Evolutionary conservation across 2,113 vertebrate genomes (phyloP).

Genomic region (Gadus macrocephalus): DNA sequence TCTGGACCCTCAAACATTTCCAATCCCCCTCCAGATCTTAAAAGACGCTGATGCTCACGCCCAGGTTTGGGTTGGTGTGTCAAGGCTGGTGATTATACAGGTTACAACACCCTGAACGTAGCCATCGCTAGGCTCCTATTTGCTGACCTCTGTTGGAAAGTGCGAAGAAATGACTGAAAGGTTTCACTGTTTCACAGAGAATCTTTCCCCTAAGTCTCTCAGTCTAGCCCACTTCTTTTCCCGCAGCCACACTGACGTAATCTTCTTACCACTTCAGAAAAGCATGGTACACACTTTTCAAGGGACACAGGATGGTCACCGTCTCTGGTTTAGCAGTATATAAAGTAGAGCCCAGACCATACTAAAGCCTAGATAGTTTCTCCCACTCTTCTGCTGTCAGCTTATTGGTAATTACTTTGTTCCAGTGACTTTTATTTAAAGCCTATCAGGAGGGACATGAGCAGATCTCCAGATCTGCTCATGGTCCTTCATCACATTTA

Average conservation of each 20-base stretch:
- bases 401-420: slow-evolving; percentile 6
- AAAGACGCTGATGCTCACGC: too few relatives aligned
- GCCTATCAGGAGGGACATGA: not conserved
- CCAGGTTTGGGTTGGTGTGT: not conserved
- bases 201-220: slow-evolving; percentile 10
- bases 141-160: slow-evolving; percentile 11
- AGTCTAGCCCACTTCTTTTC: slow-evolving; percentile 3
- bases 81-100: not conserved
- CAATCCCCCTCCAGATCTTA: too few relatives aligned
- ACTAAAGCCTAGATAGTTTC: slow-evolving; percentile 22
- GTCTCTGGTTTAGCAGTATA: not conserved
- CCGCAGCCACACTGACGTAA: not conserved
- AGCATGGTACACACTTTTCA: slow-evolving; percentile 8
- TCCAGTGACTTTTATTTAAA: not conserved
- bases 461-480: not conserved
- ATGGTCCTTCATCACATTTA: not conserved
- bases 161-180: not conserved
- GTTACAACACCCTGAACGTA: not conserved
- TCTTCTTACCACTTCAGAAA: slow-evolving; percentile 13
- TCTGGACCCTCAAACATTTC: too few relatives aligned
- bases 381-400: slow-evolving; percentile 20
- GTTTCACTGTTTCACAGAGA: slow-evolving; percentile 8
- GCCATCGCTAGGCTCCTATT: slow-evolving; percentile 8
- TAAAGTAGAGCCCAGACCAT: slow-evolving; percentile 27
- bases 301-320: slow-evolving; percentile 31